Base-by-base conservation (phyloP, 2,113 vertebrate species). In the Myotis lucifugus region DNA sequence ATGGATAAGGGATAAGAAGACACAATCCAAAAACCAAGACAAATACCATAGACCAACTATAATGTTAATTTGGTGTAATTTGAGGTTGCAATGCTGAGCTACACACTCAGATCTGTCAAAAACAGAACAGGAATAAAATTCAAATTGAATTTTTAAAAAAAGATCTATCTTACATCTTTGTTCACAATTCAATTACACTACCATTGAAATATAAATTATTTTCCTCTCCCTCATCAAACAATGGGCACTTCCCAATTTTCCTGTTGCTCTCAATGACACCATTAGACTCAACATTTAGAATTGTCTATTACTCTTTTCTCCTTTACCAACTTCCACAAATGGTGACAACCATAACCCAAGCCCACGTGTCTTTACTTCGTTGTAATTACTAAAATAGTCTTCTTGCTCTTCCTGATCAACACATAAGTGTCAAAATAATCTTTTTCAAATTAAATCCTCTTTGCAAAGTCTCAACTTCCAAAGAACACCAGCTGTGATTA, bases 401-500 rank as follows among this genome's bases (percentile, higher is more conserved):
- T 64, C 9, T 59, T 61, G 29, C 6, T 94, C 92, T 76, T 86
- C 83, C 8, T 77, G 46, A 83, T 85, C 59, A 92, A n/a, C 19
- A 52, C 12, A 61, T 23, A 90, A 37, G n/a, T 89, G 8, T 90
- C 25, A 73, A 93, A 17, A 88, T n/a, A 85, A 91, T 59, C 0
- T 81, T 93, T 87, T 66, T 73, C 42, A 64, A 76, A 56, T 84
- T 87, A 89, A 87, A 69, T 61, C 0, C 42, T 61, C 29, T 52
- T 87, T 54, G 67, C 2, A 40, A 87, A 95, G 11, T 85, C 61
- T 86, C 74, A 48, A 15, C 21, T 90, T 88, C 70, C 76, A 29
- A 42, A 89, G 70, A 84, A 70, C 7, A 92, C 15, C 73, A 91
- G 77, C 52, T 96, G n/a, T 74, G 74, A 82, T 52, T 50, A 85